Evolutionary conservation across 2,113 vertebrate species (phyloP), one percentile per base, ranked within the genome.

Genomic region (Mellivora capensis): DNA sequence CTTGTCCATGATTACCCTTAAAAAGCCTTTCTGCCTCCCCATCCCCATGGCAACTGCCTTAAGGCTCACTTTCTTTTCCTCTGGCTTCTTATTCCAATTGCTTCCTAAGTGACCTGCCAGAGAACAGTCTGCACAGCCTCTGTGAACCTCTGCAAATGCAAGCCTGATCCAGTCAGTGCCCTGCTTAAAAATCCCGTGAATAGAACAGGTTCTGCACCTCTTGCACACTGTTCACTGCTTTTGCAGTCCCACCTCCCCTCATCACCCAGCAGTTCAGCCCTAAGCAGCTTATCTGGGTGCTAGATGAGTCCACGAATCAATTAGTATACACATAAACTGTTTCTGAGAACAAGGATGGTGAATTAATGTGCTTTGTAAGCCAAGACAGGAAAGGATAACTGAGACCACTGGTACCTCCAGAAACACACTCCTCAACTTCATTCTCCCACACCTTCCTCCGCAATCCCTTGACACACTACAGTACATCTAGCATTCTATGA

Each of bases 1-100:
- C 25, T 13, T 79, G 82, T 59, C 84, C 44, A 29, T 57, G 59
- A 67, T 82, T 80, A 90, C 57, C 21, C 76, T 86, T 90, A 79
- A 95, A 95, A 95, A 85, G 85, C 92, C 84, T 95, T 59, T 59
- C 21, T 89, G 84, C 52, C 29, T 88, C 44, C 84, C 31, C 39
- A 77, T 97, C n/a, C 49, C 88, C 87, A 94, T 94, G 52, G 83
- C 87, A 96, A 94, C 49, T 87, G 47, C 62, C 64, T 90, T 59
- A 85, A 93, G 37, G 67, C 59, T 91, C 82, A 96, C 52, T 94
- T 81, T 82, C 47, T 54, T 87, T 59, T 74, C 74, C 29, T 59
- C 64, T 47, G 39, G 42, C 52, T 84, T 94, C 44, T 44, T 76
- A 94, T 87, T 91, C 76, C 69, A 91, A 87, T 93, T 91, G 91